phyloP scores from a whole-genome alignment of 2,113 vertebrate species.

The Datnioides undecimradiatus region DNA sequence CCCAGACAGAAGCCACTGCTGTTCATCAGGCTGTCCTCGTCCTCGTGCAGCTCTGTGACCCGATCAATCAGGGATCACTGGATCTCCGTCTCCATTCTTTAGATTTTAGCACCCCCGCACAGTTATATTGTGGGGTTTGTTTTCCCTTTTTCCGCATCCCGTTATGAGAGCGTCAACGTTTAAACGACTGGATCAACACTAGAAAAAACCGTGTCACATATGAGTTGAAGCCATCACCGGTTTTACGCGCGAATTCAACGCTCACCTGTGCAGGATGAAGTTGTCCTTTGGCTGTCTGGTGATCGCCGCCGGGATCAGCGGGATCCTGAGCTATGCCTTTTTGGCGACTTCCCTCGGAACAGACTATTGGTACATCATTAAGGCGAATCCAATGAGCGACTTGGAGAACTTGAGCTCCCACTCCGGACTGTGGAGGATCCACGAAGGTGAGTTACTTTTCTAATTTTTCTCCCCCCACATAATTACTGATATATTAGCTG shows the following conservation, averaged over 20 bases:
- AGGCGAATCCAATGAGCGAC: constrained; percentile 72
- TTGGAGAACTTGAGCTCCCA: constrained; percentile 67
- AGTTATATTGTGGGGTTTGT: neutral
- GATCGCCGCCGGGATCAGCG: constrained; percentile 78
- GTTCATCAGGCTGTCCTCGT: neutral
- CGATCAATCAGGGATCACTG: neutral
- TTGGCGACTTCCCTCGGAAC: constrained; percentile 81
- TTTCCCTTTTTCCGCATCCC: neutral
- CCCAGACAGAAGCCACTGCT: constrained; percentile 31
- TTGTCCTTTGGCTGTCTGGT: constrained; percentile 75
- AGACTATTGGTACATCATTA: constrained; percentile 86
- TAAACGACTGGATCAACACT: neutral
- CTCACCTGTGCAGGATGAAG: constrained; percentile 47
- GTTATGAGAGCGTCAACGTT: neutral
- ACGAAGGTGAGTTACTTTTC: constrained; percentile 63
- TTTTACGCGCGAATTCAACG: neutral
- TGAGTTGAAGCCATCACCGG: neutral
- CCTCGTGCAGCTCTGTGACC: neutral
- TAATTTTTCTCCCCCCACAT: neutral
- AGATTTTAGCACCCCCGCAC: neutral
- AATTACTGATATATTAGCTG: neutral
- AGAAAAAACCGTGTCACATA: constrained; percentile 11
- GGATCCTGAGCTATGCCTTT: constrained; percentile 81
- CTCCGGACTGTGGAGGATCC: constrained; percentile 82
- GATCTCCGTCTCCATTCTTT: neutral